Evolutionary conservation across 2,797 vertebrate genomes (phyloP), one percentile per base, ranked within the genome.

Genomic region (Sebastes taczanowskii): DNA sequence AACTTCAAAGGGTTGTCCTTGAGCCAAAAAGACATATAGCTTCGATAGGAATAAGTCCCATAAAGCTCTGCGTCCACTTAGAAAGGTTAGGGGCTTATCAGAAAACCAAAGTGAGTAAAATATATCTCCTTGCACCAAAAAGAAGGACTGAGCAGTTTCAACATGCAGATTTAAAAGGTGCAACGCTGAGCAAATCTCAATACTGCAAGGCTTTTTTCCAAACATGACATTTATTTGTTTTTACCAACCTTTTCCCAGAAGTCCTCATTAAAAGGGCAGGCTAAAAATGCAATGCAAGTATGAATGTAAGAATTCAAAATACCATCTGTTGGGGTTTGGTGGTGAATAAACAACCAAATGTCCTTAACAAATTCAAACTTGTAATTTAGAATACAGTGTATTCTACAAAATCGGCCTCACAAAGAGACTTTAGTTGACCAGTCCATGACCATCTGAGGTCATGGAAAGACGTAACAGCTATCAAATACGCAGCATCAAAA

Each of bases 1-100:
- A 80, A 73, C 59, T 76, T 71, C 42, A 80, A 80, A 84, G 59
- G 5, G 25, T 42, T 78, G 60, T 82, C 74, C 65, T 86, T 66
- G 29, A 84, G 82, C 20, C 20, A 42, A 71, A 70, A 77, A 46
- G 87, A 53, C n/a, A 0, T 30, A 82, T 29, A 22, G 61, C 62
- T 69, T 66, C 6, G 13, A 83, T 34, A 70, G 29, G 46, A 35
- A 81, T 78, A 18, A 69, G 58, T 71, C 35, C 23, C 59, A 59
- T 80, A 75, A 85, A 71, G 13, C 30, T 66, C 20, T 30, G 34
- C 4, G 29, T 82, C 46, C 67, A 69, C 76, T 85, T 80, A 76
- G 27, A 90, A 85, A 83, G 66, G 66, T 82, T 42, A 53, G 5
- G 25, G 7, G 20, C 61, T 76, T 78, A 87, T 77, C 66, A 58